Percentiles rank a stretch among this genome's conserved stretches.
These are phyloP conservation scores for Pachliopta kotzebuea DNA, from an alignment of 2,888 invertebrate species.

Conservation along the genomic window DNA sequence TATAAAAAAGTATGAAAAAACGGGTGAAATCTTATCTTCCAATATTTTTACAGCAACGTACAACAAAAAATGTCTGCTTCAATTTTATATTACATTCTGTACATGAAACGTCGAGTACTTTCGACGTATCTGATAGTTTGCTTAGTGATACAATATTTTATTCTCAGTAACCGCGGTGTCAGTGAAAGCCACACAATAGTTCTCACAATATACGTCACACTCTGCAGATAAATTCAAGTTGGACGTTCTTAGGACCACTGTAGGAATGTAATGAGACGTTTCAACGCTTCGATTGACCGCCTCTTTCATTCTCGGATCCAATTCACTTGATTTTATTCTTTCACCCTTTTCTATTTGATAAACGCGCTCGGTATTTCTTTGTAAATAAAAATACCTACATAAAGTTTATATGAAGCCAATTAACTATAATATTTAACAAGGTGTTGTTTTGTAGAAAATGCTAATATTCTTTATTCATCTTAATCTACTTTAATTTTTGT, in stretches of 20 bases:
- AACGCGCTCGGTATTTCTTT: neutral
- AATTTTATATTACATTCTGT: neutral
- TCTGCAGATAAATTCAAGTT: conserved; percentile 28
- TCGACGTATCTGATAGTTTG: conserved; percentile 1
- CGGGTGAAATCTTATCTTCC: too few relatives aligned
- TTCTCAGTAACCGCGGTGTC: conserved; percentile 13
- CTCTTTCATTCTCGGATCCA: conserved; percentile 55
- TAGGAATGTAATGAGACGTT: conserved; percentile 66
- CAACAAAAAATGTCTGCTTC: too few relatives aligned
- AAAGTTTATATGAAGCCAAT: too few relatives aligned
- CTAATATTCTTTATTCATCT: too few relatives aligned
- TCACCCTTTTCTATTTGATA: conserved; percentile 51
- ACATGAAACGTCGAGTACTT: conserved; percentile 1
- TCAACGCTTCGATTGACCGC: conserved; percentile 72
- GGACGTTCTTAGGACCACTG: conserved; percentile 38
- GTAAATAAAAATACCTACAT: too few relatives aligned
- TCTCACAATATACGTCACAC: conserved; percentile 24
- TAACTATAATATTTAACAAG: too few relatives aligned
- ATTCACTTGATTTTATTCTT: conserved; percentile 68
- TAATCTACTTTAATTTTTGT: too few relatives aligned
- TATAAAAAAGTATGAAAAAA: too few relatives aligned
- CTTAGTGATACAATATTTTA: conserved; percentile 22
- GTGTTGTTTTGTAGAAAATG: too few relatives aligned
- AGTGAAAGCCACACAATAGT: conserved; percentile 23
- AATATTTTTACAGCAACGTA: too few relatives aligned